These are phyloP conservation scores for Microplitis manilae DNA, from an alignment of 2,888 invertebrate genomes.

Conservation along the genomic window DNA sequence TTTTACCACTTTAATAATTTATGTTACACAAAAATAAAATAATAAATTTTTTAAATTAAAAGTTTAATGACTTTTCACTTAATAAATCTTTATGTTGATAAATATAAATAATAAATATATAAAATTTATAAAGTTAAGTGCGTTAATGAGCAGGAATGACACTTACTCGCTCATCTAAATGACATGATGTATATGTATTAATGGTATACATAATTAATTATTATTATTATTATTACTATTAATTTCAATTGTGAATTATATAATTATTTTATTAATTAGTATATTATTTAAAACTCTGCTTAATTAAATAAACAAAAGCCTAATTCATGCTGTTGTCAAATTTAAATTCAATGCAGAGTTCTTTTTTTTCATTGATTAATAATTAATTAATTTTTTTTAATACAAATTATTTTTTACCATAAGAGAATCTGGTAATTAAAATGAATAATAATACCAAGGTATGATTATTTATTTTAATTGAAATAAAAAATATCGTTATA, in stretches of 20 bases:
- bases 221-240: slow-evolving; percentile 31
- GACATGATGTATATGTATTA: slow-evolving; percentile 39
- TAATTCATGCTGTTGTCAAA: not conserved
- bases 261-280: slow-evolving; percentile 22
- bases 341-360: slow-evolving; percentile 8
- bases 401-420: not conserved
- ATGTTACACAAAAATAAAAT: not conserved
- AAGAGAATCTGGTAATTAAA: not conserved
- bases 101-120: not conserved
- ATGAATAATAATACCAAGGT: not conserved
- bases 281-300: slow-evolving; percentile 7
- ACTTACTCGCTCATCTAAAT: slow-evolving; percentile 36
- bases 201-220: slow-evolving; percentile 40
- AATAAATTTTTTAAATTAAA: not conserved
- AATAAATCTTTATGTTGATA: not conserved
- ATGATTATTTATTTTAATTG: not conserved
- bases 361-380: not conserved
- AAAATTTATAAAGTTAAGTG: not conserved
- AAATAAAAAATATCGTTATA: not conserved
- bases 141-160: slow-evolving; percentile 39
- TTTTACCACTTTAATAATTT: not conserved
- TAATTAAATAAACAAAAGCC: slow-evolving; percentile 15
- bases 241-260: slow-evolving; percentile 16
- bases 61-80: not conserved
- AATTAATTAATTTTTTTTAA: not conserved